Base-by-base conservation (phyloP, 2,888 invertebrate species). In the Tinea trinotella region DNA sequence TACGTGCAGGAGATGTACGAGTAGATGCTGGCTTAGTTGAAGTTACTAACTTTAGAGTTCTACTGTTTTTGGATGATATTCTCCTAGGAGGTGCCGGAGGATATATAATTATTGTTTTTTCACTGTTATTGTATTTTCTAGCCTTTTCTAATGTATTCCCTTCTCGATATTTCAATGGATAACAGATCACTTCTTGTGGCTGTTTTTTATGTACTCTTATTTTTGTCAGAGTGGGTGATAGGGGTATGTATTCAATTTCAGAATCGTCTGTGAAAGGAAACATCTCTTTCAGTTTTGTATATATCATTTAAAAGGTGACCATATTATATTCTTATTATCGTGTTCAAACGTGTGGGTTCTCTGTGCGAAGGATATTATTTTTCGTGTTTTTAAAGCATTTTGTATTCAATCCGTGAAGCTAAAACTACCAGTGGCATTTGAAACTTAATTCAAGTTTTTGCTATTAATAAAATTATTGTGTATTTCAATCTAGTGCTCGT, bases 231-330 rank as follows among this genome's bases (percentile, higher is more conserved):
- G 92, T 93, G 52, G 93, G 90, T 59, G 93, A 92, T 66, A 93
- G 92, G 68, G 93, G 93, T 76, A 92, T 91, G 76, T 93, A 94
- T 86, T 94, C 93, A 71, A 93, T 90, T 83, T 91, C 90, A 66
- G 91, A 84, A 70, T 91, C 90, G 87, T 92, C 93, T 92, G 92
- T 82, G 90, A 86, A 89, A 79, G 15, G 12, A 12, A 48, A 48
- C 18, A 20, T 9, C 17, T 2, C 20, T 19, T 48, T 48, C 48
- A 48, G 48, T 48, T 15, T 20, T 48, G 5, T 50, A 6, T 17
- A 17, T 18, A 4, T 36, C 7, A 36, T 7, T 46, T 17, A 46
- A 17, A 18, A 17, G 3, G 19, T 46, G 19, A 17, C 24, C 56
- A 62, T 63, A 56, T 50, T 56, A 59, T 40, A 15, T 40, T 40